A percentile compares a stretch with the other conserved stretches of the same genome.
These are phyloP conservation scores for Diabrotica balteata DNA, from an alignment of 2,888 invertebrate species.

Conservation along the genomic window DNA sequence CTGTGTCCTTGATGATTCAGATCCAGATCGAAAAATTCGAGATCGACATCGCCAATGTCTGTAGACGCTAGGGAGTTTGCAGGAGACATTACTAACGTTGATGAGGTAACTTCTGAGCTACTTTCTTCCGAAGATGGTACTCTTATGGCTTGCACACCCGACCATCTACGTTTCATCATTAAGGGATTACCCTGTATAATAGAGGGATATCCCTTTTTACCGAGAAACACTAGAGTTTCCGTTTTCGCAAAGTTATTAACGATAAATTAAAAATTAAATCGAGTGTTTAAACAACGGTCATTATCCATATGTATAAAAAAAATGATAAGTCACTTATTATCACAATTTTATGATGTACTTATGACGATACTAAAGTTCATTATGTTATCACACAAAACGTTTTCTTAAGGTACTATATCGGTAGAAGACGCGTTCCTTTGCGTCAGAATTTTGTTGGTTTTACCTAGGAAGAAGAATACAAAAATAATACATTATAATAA, in stretches of 20 bases:
- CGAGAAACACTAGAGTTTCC: conserved; percentile 8
- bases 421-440: too few relatives aligned
- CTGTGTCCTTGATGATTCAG: conserved; percentile 62
- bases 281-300: background rate
- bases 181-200: conserved; percentile 18
- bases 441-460: too few relatives aligned
- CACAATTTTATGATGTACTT: too few relatives aligned
- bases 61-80: conserved; percentile 78
- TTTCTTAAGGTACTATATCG: too few relatives aligned
- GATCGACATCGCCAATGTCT: conserved; percentile 77
- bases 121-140: conserved; percentile 76
- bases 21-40: conserved; percentile 82
- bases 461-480: too few relatives aligned
- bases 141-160: conserved; percentile 71
- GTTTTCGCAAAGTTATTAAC: conserved; percentile 5
- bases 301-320: background rate
- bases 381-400: too few relatives aligned
- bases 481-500: too few relatives aligned
- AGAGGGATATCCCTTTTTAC: conserved; percentile 1
- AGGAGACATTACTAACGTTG: conserved; percentile 73
- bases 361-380: too few relatives aligned
- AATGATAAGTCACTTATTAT: too few relatives aligned
- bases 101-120: conserved; percentile 79
- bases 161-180: conserved; percentile 79
- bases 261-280: background rate